phyloP scores from a whole-genome alignment of 2,888 invertebrate genomes.

The Anoncus sp. region DNA sequence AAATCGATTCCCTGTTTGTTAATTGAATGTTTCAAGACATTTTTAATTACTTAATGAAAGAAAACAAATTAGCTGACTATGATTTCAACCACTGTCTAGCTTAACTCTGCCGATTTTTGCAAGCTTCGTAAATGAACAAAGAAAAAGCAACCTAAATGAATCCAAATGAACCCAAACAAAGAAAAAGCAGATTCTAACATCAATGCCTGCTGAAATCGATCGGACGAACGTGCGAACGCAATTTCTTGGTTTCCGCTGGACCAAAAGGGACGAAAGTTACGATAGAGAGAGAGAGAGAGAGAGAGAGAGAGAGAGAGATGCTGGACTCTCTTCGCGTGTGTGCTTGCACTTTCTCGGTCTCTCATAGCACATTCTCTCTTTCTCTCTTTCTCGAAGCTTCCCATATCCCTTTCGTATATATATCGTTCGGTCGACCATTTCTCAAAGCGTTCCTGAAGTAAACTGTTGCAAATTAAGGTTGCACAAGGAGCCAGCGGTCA shows the following conservation, averaged over 20 bases:
- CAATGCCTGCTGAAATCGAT: slow-evolving; percentile 32
- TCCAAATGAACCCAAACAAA: too few relatives aligned
- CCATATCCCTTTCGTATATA: slow-evolving; percentile 63
- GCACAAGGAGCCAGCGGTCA: slow-evolving; percentile 81
- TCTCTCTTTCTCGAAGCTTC: slow-evolving; percentile 44
- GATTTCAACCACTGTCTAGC: too few relatives aligned
- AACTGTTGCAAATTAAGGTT: slow-evolving; percentile 82
- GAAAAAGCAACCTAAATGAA: too few relatives aligned
- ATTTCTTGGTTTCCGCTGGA: too few relatives aligned
- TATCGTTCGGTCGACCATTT: slow-evolving; percentile 76
- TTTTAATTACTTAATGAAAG: too few relatives aligned
- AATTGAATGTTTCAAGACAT: too few relatives aligned
- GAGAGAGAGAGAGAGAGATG: slow-evolving; percentile 25
- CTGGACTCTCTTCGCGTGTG: slow-evolving; percentile 16
- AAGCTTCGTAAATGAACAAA: too few relatives aligned
- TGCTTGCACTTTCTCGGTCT: slow-evolving; percentile 3
- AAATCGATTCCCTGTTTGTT: too few relatives aligned
- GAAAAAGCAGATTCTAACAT: slow-evolving; percentile 14
- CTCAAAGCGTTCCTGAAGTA: slow-evolving; percentile 79
- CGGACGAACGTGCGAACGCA: background rate
- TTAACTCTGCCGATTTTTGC: too few relatives aligned
- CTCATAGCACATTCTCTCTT: slow-evolving; percentile 37
- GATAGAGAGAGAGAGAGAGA: slow-evolving; percentile 2
- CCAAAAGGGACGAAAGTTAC: too few relatives aligned
- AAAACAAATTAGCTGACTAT: too few relatives aligned